Evolutionary conservation across 2,888 invertebrate genomes (phyloP).

Genomic region (Villa cingulata): DNA sequence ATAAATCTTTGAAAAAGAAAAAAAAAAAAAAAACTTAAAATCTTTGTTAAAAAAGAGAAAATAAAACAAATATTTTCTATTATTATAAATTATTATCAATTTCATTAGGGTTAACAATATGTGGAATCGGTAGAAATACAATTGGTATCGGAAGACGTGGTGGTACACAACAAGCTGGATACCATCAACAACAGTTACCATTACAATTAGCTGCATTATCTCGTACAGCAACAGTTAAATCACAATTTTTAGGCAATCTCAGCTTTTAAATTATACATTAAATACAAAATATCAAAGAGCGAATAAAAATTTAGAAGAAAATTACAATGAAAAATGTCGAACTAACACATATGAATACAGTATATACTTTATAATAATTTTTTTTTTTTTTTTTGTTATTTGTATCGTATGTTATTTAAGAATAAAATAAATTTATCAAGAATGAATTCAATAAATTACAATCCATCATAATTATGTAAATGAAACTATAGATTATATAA

Average conservation of each 20-base stretch:
- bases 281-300: background rate
- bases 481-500: no score
- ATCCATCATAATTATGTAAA: no score
- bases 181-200: constrained; percentile 20
- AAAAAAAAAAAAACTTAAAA: background rate
- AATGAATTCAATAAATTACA: no score
- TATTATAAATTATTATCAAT: background rate
- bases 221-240: constrained; percentile 34
- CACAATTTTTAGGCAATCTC: constrained; percentile 35
- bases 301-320: background rate
- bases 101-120: constrained; percentile 33
- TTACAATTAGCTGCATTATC: constrained; percentile 33
- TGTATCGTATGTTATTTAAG: no score
- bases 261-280: constrained; percentile 28
- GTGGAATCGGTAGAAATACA: constrained; percentile 35
- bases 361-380: no score
- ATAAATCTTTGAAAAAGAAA: no score
- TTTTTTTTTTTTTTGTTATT: no score
- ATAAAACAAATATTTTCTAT: background rate
- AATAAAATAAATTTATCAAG: no score
- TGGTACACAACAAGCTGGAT: constrained; percentile 27
- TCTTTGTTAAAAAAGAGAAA: background rate
- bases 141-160: constrained; percentile 26
- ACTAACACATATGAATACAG: no score
- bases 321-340: no score